Evolutionary conservation across 1,140 invertebrate genomes (phyloP).

Genomic region (Diabrotica virgifera): DNA sequence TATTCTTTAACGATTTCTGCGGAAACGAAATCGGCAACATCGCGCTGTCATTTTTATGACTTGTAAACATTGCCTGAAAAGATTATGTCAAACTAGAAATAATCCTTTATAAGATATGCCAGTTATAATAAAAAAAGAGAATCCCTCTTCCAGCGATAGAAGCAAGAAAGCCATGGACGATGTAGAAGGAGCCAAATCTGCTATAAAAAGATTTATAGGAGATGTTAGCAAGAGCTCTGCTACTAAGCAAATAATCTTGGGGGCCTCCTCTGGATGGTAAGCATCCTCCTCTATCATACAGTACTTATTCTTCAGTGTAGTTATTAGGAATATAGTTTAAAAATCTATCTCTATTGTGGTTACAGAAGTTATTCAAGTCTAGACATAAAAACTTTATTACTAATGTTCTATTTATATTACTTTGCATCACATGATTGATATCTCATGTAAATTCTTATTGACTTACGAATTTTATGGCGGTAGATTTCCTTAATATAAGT

Average conservation of each 20-base stretch:
- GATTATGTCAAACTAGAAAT: no score
- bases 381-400: background rate
- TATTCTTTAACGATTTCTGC: no score
- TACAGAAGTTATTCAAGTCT: background rate
- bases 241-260: conserved; percentile 82
- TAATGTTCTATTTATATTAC: no score
- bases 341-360: background rate
- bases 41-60: no score
- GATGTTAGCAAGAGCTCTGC: conserved; percentile 81
- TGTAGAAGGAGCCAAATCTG: conserved; percentile 36
- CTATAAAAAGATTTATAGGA: conserved; percentile 67
- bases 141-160: background rate
- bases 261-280: conserved; percentile 84
- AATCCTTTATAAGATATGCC: no score
- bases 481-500: no score
- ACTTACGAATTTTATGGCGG: no score
- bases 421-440: no score
- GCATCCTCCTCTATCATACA: background rate
- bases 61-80: no score
- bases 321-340: conserved; percentile 1
- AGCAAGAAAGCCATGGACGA: conserved; percentile 28
- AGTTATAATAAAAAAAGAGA: no score
- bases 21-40: no score
- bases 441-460: no score
- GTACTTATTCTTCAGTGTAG: background rate